Base-by-base conservation (phyloP, 2,888 invertebrate species). In the Hoplodrina blanda region DNA sequence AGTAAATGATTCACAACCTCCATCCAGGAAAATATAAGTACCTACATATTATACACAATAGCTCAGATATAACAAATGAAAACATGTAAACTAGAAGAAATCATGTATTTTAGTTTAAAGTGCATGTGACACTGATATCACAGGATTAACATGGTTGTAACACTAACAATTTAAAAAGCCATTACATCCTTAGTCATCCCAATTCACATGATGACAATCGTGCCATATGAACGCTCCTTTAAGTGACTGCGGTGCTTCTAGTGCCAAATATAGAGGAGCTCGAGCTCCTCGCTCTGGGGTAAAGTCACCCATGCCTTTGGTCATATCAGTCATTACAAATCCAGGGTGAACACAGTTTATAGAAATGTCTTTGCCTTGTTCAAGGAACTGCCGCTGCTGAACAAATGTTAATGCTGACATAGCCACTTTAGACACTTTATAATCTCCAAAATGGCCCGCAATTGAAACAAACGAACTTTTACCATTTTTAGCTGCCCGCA, bases 161-260 rank as follows among this genome's bases (percentile, higher is more conserved):
- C 84, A 86, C 82, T 87, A 88, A 89, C 85, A 88, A 88, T 82
- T 87, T 80, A 77, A 77, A 76, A 83, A 87, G 87, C 86, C 84
- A 87, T 86, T 87, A 81, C 86, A 88, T 86, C 83, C 85, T 89
- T 91, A 95, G 89, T 96, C 96, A 87, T 96, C 95, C 96, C 96
- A 96, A 88, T 96, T 96, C 61, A 96, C 95, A 91, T 92, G 92
- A 82, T 95, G 95, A 85, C 95, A 93, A 76, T 96, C 95, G 74
- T 96, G 96, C 96, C 96, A 96, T 60, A 96, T 87, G 88, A 95
- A 96, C 2, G 94, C 93, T 74, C 96, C 96, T 82, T 95, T 96
- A 13, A 92, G 91, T 63, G 91, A 87, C 83, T 95, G 94, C 44
- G 95, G 96, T 59, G 96, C 96, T 76, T 95, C 95, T 67, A 96